Base-by-base conservation (phyloP, 2,113 vertebrate species). In the Periophthalmodon schlosseri region DNA sequence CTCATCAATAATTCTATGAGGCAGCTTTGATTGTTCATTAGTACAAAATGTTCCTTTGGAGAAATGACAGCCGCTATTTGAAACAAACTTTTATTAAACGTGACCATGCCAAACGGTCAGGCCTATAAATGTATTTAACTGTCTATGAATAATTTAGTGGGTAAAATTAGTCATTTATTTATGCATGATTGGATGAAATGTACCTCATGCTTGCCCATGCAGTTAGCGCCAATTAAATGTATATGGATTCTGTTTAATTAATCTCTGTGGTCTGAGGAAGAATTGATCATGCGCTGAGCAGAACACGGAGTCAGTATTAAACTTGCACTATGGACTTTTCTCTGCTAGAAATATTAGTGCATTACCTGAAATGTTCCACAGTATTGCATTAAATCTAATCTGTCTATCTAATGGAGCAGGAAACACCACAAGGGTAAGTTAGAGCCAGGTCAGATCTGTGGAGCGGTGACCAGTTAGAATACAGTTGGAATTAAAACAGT, bases 141-240 rank as follows among this genome's bases (percentile, higher is more conserved):
- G 20, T 44, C 34, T 44, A 39, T 65, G 34, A 39, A 65, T 65
- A 20, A 36, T 65, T 39, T 44, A 39, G 16, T 10, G 63, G 33
- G 16, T 39, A n/a, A 65, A 20, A 65, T 36, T 15, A 16, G 63
- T 47, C 10, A 49, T 47, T 47, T 49, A 14, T 46, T 68, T 49
- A 49, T 68, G 39, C 21, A 65, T 39, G 63, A 65, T 65, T 9
- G 34, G 44, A 68, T 68, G 39, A 49, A 68, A 47, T 24, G n/a
- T 24, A 49, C 39, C 39, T 68, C 44, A 4, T n/a, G 21, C 66
- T 16, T 47, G 21, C 46, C 11, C 14, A 49, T 47, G n/a, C 66
- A 68, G 44, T 49, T 68, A 68, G 20, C n/a, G 49, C 66, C 46
- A 68, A 49, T 68, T 68, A 68, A 44, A n/a, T 23, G 20, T 46